Conservation (phyloP, 2,113 vertebrate genomes). For the Prionailurus viverrinus region DNA sequence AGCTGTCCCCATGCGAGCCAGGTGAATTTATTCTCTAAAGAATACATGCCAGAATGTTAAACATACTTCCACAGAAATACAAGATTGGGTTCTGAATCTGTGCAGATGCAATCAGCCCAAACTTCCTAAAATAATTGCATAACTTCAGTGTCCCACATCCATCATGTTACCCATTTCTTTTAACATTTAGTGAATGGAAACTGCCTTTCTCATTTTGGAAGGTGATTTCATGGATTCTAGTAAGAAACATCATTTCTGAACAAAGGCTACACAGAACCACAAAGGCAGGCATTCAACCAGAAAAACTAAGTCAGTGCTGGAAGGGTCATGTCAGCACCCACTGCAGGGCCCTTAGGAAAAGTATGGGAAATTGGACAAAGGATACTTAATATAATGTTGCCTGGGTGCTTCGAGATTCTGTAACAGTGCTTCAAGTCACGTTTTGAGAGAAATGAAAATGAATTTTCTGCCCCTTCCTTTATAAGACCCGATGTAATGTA, state of each 20-base stretch:
- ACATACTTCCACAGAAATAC: background rate
- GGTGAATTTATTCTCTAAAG: background rate
- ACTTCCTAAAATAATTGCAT: background rate
- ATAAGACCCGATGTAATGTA: background rate
- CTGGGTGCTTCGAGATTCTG: background rate
- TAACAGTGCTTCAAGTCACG: background rate
- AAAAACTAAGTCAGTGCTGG: background rate
- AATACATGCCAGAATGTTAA: background rate
- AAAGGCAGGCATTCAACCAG: background rate
- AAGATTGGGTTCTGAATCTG: background rate
- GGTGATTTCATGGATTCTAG: background rate
- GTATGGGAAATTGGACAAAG: background rate
- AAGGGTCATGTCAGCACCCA: background rate
- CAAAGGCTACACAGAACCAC: background rate
- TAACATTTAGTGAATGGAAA: slow-evolving; percentile 1
- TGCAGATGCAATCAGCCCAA: background rate
- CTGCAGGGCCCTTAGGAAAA: background rate
- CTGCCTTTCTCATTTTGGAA: slow-evolving; percentile 7
- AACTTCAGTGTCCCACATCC: background rate
- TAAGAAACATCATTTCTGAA: background rate
- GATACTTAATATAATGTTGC: too few species aligned
- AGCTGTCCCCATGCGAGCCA: background rate
- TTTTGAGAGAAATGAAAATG: slow-evolving; percentile 48
- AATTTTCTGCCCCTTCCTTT: slow-evolving; percentile 52
- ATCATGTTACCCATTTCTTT: slow-evolving; percentile 9